A percentile compares a stretch with the other conserved stretches of the same genome.
These are phyloP conservation scores for Drosophila vallismaia DNA, from an alignment of 2,888 invertebrate species.

Conservation along the genomic window DNA sequence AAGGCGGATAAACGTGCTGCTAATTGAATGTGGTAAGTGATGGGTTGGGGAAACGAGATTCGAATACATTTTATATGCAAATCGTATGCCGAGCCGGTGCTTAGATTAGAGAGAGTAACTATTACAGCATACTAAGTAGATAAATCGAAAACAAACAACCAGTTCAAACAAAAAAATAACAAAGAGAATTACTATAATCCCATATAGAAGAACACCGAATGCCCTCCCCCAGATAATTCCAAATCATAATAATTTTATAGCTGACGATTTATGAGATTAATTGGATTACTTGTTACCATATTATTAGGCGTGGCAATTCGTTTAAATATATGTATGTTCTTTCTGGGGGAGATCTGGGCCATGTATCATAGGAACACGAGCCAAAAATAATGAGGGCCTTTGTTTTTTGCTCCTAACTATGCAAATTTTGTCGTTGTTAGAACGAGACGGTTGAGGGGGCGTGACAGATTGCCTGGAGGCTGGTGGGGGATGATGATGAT, in stretches of 20 bases:
- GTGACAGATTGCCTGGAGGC: conserved; percentile 8
- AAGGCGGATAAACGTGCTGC: background rate
- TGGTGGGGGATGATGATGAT: background rate
- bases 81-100: background rate
- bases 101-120: background rate
- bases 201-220: background rate
- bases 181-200: background rate
- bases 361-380: background rate
- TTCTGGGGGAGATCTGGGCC: background rate
- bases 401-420: background rate
- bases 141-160: conserved; percentile 4
- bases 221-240: background rate
- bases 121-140: conserved; percentile 3
- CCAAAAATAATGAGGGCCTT: conserved; percentile 8
- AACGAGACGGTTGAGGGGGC: background rate
- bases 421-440: conserved; percentile 9
- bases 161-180: background rate
- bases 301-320: background rate
- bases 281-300: background rate
- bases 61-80: conserved; percentile 10
- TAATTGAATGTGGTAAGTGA: background rate
- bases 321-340: background rate
- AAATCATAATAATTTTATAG: background rate
- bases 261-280: background rate
- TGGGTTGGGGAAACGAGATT: background rate